Conservation (phyloP, 2,797 vertebrate genomes). For the Pangasius krempfi region DNA sequence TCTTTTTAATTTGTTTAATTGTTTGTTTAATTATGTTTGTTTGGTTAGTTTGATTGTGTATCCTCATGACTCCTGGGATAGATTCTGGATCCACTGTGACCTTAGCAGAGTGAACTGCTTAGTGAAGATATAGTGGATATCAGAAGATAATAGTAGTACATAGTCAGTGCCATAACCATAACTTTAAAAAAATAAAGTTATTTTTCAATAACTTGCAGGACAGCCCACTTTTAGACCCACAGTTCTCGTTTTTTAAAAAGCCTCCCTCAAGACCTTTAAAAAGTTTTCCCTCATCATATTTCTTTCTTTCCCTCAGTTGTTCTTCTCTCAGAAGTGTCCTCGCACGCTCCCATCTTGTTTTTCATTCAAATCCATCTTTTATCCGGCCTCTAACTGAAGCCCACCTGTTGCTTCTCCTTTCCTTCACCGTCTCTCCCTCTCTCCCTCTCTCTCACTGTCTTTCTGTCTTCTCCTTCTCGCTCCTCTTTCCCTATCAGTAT, state of each 20-base stretch:
- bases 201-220: neutral
- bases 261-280: neutral
- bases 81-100: neutral
- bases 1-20: no score
- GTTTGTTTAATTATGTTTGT: no score
- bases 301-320: conserved; percentile 20
- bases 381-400: conserved; percentile 67
- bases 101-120: neutral
- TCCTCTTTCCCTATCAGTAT: conserved; percentile 53
- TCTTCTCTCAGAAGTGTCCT: conserved; percentile 50
- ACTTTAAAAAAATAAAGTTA: neutral
- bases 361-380: conserved; percentile 69
- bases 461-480: conserved; percentile 22
- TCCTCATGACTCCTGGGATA: neutral
- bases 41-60: neutral
- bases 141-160: neutral
- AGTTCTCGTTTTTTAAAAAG: no score
- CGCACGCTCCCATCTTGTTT: conserved; percentile 65
- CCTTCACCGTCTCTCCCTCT: neutral
- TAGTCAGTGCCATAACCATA: neutral
- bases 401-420: conserved; percentile 73
- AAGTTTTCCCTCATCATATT: conserved; percentile 28
- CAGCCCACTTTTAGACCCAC: neutral
- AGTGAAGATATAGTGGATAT: no score
- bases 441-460: conserved; percentile 20